These are phyloP conservation scores for Venusia cambrica DNA, from an alignment of 2,888 invertebrate species.

Conservation along the genomic window DNA sequence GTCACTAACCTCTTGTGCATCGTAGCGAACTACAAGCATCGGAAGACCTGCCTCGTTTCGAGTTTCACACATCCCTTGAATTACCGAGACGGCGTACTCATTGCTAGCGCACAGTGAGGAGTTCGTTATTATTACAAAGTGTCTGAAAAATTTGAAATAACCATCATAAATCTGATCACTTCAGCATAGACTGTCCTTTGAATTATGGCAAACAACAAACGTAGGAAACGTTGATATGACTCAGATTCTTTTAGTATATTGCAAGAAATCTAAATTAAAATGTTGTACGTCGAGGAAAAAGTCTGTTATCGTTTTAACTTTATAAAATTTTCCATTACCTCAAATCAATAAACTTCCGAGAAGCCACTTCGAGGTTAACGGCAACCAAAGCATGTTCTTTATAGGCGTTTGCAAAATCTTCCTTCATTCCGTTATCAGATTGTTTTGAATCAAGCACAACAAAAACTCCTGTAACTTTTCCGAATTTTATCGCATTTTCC, in stretches of 20 bases:
- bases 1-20: conserved; percentile 24
- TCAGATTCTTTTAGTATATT: too few relatives aligned
- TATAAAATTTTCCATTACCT: conserved; percentile 33
- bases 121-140: conserved; percentile 21
- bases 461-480: conserved; percentile 48
- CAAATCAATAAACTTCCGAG: conserved; percentile 45
- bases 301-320: too few relatives aligned
- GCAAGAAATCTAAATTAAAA: too few relatives aligned
- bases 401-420: conserved; percentile 22
- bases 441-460: conserved; percentile 32
- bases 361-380: conserved; percentile 46
- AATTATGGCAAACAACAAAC: too few relatives aligned
- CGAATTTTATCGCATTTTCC: conserved; percentile 43
- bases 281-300: too few relatives aligned
- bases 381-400: conserved; percentile 40
- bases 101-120: conserved; percentile 13
- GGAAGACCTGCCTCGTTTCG: conserved; percentile 24
- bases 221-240: too few relatives aligned
- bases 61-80: conserved; percentile 20
- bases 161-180: neutral
- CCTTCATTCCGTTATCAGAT: conserved; percentile 17
- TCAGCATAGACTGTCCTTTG: too few relatives aligned
- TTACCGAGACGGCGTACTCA: conserved; percentile 21
- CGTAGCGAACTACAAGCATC: conserved; percentile 22
- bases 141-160: conserved; percentile 13